Evolutionary conservation across 2,113 vertebrate species (phyloP).

Genomic region (Copsychus sechellarum): DNA sequence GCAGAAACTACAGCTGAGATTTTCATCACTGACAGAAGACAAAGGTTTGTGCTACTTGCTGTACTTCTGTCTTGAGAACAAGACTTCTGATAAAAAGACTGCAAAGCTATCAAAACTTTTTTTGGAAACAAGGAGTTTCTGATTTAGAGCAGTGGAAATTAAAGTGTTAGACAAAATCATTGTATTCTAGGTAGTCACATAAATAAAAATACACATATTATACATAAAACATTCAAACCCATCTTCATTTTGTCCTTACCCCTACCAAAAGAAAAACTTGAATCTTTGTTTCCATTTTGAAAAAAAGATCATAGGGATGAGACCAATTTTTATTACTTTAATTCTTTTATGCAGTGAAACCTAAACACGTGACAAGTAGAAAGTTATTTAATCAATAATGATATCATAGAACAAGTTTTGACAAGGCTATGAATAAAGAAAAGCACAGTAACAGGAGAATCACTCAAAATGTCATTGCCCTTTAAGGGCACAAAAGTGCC

Average conservation of each 20-base stretch:
- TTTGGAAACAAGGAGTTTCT: neutral
- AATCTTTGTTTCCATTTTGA: neutral
- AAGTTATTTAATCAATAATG: neutral
- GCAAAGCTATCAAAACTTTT: neutral
- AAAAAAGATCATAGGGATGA: neutral
- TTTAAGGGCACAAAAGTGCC: neutral
- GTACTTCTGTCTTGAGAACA: neutral
- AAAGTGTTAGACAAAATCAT: neutral
- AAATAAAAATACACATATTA: neutral
- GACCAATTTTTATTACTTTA: slow-evolving; percentile 34
- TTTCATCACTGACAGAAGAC: neutral
- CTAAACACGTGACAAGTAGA: neutral
- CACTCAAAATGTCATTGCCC: neutral
- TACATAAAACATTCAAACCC: neutral
- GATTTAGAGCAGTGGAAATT: neutral
- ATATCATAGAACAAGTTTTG: neutral
- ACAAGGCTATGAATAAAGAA: slow-evolving; percentile 9
- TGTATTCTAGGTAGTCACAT: neutral
- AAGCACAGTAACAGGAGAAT: neutral
- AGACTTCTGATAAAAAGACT: neutral
- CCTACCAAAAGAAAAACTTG: neutral
- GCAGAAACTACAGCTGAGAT: neutral
- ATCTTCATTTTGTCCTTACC: neutral
- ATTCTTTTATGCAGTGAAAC: slow-evolving; percentile 12
- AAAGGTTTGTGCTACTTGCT: neutral